Base-by-base conservation (phyloP, 1,140 invertebrate species). In the Drosophila pectinifera region DNA sequence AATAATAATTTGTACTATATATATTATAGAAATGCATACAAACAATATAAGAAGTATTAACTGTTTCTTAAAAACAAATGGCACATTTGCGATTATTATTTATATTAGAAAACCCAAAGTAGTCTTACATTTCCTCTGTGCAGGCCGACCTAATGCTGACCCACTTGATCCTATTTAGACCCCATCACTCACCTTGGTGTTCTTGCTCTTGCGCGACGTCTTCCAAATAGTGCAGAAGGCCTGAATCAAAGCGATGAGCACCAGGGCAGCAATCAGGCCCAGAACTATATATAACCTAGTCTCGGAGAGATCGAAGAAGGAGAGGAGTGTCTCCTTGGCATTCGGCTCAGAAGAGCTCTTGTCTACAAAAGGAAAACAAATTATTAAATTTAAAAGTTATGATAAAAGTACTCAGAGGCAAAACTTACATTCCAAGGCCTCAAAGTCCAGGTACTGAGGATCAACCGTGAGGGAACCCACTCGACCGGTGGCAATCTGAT, bases 151-250 rank as follows among this genome's bases (percentile, higher is more conserved):
- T 63, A 49, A 53, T 64, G 57, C 74, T 69, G 56, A 63, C 48
- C 54, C 38, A 46, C 16, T 38, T 4, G 41, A 18, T 16, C n/a
- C 34, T 2, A 4, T 46, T 11, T 3, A 0, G 7, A 53, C 34
- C 8, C n/a, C 8, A 11, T 11, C 0, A 78, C 65, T 93, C 89
- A 94, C 94, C 93, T 94, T 94, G 74, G 94, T 93, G 20, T 82
- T 91, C 94, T 95, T 96, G 53, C 94, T 93, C 73, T 94, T 94
- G 59, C 93, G 93, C 3, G 94, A 94, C 0, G 94, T 94, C 80
- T 94, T 95, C 91, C 96, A 96, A 63, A 98, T 94, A 1, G 97
- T 98, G 86, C 97, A 97, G 41, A 93, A 95, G 5, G 97, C 97
- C 93, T 98, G 97, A 18, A 98, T 93, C 4, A 98, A 73, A 13